Evolutionary conservation across 2,888 invertebrate species (phyloP).

Genomic region (Adelognathus sp.): DNA sequence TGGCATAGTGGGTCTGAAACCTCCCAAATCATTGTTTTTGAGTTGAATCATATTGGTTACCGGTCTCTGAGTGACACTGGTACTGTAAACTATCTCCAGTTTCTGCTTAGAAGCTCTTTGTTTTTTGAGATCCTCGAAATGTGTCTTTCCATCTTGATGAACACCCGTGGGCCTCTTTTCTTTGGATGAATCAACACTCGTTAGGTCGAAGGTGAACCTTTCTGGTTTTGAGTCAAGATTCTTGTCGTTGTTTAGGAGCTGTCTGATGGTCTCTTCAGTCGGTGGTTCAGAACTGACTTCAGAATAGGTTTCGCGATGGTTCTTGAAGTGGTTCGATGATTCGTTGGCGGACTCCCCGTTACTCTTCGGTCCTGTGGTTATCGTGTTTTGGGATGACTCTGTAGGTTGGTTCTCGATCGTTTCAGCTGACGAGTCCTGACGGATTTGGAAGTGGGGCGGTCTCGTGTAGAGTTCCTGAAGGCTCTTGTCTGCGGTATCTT

Average conservation of each 20-base stretch:
- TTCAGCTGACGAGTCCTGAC: constrained; percentile 75
- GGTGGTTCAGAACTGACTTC: constrained; percentile 61
- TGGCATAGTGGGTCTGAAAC: constrained; percentile 69
- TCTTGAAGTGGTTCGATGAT: constrained; percentile 59
- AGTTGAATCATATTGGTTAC: constrained; percentile 64
- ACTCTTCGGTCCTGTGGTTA: constrained; percentile 11
- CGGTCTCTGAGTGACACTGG: constrained; percentile 66
- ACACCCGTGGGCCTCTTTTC: background rate
- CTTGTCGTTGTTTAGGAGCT: constrained; percentile 10
- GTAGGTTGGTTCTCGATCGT: constrained; percentile 40
- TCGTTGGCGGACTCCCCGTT: constrained; percentile 2
- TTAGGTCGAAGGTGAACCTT: constrained; percentile 73
- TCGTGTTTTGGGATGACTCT: constrained; percentile 6
- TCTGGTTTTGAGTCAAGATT: constrained; percentile 67
- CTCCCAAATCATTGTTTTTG: constrained; percentile 66
- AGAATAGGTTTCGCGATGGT: constrained; percentile 69
- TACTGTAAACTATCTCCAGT: constrained; percentile 67
- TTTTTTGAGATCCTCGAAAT: too few species aligned
- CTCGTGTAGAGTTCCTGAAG: constrained; percentile 86
- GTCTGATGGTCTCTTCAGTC: constrained; percentile 49
- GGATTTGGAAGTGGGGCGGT: constrained; percentile 85
- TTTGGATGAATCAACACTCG: constrained; percentile 60
- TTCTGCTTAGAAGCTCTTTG: constrained; percentile 38
- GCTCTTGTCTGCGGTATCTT: constrained; percentile 82
- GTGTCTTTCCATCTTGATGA: too few species aligned